These are phyloP conservation scores for Anolis sagrei DNA, from an alignment of 2,113 vertebrate species.

Conservation along the genomic window DNA sequence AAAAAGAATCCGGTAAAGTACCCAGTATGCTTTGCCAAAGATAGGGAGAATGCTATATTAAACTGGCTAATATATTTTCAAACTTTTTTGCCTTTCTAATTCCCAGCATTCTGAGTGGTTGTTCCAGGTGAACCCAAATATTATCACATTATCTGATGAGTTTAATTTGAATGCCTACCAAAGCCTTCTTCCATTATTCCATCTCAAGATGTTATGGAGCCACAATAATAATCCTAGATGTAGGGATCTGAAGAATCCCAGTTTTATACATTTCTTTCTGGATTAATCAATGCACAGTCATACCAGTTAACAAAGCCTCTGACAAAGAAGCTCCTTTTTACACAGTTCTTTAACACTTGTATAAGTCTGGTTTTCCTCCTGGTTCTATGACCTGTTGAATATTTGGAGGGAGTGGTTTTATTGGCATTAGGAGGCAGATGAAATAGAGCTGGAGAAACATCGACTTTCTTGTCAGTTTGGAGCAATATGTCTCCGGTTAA, in stretches of 20 bases:
- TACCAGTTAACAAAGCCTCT: too few relatives aligned
- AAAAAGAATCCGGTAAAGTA: background rate
- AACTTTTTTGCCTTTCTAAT: background rate
- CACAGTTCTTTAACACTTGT: too few relatives aligned
- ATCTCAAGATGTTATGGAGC: background rate
- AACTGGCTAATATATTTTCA: background rate
- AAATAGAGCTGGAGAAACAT: too few relatives aligned
- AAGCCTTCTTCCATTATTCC: background rate
- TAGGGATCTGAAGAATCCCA: too few relatives aligned
- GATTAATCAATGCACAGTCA: background rate
- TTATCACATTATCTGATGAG: background rate
- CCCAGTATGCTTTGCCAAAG: background rate
- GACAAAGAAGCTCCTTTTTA: too few relatives aligned
- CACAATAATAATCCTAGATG: background rate
- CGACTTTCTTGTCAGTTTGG: too few relatives aligned
- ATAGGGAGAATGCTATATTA: background rate
- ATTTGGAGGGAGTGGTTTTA: too few relatives aligned
- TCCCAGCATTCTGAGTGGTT: background rate
- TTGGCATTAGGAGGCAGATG: too few relatives aligned
- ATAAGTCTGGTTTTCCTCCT: too few relatives aligned
- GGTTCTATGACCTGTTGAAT: too few relatives aligned
- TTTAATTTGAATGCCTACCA: background rate
- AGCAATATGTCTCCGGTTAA: too few relatives aligned
- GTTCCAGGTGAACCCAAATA: background rate
- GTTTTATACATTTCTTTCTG: background rate